Evolutionary conservation across 2,797 vertebrate genomes (phyloP).

Genomic region (Gastrophryne carolinensis): DNA sequence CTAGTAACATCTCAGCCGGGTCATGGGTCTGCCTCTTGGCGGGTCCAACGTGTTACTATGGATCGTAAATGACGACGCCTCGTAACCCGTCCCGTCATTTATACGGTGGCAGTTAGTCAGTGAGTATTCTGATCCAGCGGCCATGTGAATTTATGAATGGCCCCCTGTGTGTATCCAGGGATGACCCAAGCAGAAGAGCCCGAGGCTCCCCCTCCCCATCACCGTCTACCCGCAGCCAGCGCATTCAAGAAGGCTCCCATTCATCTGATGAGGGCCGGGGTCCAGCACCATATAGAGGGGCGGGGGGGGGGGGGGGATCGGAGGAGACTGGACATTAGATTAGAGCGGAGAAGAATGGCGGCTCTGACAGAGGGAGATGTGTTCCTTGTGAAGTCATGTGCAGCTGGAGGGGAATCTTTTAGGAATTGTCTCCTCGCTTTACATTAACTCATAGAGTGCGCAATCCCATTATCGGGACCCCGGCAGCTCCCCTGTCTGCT

Average conservation of each 20-base stretch:
- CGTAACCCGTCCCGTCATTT: background rate
- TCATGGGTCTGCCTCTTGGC: background rate
- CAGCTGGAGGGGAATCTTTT: slow-evolving; percentile 48
- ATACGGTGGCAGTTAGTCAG: background rate
- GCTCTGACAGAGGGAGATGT: slow-evolving; percentile 42
- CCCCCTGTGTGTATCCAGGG: slow-evolving; percentile 26
- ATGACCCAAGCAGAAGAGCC: slow-evolving; percentile 12
- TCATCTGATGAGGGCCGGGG: slow-evolving; percentile 13
- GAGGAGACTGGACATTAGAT: slow-evolving; percentile 58
- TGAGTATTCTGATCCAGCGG: background rate
- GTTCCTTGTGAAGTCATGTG: slow-evolving; percentile 51
- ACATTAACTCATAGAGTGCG: slow-evolving; percentile 29
- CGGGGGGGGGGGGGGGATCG: slow-evolving; percentile 68
- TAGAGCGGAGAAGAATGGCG: slow-evolving; percentile 38
- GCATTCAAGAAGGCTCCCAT: slow-evolving; percentile 44
- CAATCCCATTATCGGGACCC: background rate
- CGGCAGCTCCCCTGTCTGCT: background rate
- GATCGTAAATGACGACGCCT: too few species aligned
- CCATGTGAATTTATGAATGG: slow-evolving; percentile 9
- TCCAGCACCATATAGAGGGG: background rate
- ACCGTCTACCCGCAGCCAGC: slow-evolving; percentile 7
- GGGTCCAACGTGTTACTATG: too few species aligned
- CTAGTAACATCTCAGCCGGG: background rate
- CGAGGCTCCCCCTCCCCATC: background rate
- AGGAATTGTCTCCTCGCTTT: slow-evolving; percentile 28